Conservation (phyloP, 2,797 vertebrate species). For the Scolopax rusticola region DNA sequence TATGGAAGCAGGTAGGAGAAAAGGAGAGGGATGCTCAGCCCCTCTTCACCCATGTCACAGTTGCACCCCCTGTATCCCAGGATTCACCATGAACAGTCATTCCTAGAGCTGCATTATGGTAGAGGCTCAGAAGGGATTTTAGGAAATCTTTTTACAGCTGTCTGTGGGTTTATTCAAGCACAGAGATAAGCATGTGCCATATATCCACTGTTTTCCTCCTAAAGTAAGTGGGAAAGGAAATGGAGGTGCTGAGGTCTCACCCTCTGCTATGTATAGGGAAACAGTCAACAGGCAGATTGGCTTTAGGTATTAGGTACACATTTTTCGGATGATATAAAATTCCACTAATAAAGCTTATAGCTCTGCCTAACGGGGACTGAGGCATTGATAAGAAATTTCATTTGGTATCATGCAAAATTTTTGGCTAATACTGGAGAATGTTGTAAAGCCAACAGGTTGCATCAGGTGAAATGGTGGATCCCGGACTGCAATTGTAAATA, state of each 20-base stretch:
- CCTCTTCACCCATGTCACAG: background rate
- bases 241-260: background rate
- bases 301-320: background rate
- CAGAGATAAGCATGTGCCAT: background rate
- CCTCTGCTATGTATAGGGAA: background rate
- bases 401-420: background rate
- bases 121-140: background rate
- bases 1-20: background rate
- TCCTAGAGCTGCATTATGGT: background rate
- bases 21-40: background rate
- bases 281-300: background rate
- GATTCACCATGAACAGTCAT: background rate
- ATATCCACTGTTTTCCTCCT: background rate
- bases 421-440: background rate
- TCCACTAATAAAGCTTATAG: background rate
- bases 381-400: background rate
- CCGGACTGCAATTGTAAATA: background rate
- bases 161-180: background rate
- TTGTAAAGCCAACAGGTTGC: background rate
- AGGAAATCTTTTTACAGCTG: background rate
- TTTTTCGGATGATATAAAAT: background rate
- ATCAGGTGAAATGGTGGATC: background rate
- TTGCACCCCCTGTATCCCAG: background rate
- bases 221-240: background rate
- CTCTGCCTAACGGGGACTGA: background rate